Evolutionary conservation across 1,140 invertebrate genomes (phyloP).

Genomic region (Drosophila parvula): DNA sequence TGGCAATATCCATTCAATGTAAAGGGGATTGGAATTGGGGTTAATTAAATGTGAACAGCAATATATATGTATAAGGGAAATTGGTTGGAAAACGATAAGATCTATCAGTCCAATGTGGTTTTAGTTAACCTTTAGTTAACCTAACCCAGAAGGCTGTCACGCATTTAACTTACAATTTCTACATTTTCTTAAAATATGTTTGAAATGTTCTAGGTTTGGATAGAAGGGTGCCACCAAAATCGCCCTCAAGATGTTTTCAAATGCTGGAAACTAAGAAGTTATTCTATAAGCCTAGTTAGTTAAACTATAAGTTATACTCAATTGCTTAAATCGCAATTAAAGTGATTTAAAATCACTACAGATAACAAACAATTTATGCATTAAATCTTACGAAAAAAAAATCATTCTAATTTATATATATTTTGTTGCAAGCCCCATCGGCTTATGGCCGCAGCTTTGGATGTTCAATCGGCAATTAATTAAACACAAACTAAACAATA

Average conservation of each 20-base stretch:
- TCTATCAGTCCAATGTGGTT: constrained; percentile 7
- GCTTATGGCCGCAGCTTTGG: constrained; percentile 49
- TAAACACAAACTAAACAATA: constrained; percentile 82
- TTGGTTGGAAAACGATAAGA: constrained; percentile 6
- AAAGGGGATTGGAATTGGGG: constrained; percentile 2
- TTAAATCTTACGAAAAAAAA: not conserved
- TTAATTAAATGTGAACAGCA: constrained; percentile 3
- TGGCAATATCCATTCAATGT: constrained; percentile 5
- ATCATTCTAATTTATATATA: constrained; percentile 6
- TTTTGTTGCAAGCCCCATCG: constrained; percentile 23
- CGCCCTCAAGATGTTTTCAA: not conserved
- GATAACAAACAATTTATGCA: not conserved
- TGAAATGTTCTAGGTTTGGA: too few species aligned
- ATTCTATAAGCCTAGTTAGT: too few species aligned
- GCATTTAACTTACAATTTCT: too few species aligned
- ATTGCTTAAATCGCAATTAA: too few species aligned
- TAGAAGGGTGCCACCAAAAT: too few species aligned
- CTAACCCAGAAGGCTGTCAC: too few species aligned
- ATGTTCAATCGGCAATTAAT: constrained; percentile 69
- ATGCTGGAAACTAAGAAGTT: not conserved
- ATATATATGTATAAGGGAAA: constrained; percentile 3
- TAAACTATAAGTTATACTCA: too few species aligned
- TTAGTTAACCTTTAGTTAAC: not conserved
- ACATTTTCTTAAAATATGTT: too few species aligned
- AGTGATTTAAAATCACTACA: too few species aligned